Evolutionary conservation across 2,888 invertebrate species (phyloP).

Genomic region (Panzeria rudis): DNA sequence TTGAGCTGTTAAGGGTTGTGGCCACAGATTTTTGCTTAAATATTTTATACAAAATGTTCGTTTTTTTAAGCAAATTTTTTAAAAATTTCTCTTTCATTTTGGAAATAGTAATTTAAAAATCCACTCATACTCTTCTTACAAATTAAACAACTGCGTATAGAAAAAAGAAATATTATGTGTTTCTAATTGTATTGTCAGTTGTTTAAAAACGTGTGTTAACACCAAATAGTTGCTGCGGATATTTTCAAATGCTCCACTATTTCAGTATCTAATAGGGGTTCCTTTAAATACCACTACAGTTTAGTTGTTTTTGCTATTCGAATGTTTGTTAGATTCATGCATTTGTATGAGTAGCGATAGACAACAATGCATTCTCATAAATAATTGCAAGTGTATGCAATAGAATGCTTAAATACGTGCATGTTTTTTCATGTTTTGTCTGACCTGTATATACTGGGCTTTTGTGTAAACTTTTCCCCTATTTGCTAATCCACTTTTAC

Average conservation of each 20-base stretch:
- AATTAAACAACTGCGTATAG: background rate
- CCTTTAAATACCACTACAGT: conserved; percentile 15
- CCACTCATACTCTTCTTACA: background rate
- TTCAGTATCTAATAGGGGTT: conserved; percentile 4
- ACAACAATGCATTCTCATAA: conserved; percentile 16
- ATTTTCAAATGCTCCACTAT: conserved; percentile 4
- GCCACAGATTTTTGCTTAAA: too few relatives aligned
- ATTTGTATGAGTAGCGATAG: conserved; percentile 1
- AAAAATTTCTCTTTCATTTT: too few relatives aligned
- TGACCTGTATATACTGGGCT: background rate
- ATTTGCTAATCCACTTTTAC: conserved; percentile 9
- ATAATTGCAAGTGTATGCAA: conserved; percentile 20
- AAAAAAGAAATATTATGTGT: background rate
- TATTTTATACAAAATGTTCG: too few relatives aligned
- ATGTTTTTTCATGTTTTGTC: background rate
- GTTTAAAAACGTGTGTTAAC: conserved; percentile 37
- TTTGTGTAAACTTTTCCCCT: background rate
- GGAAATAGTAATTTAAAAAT: background rate
- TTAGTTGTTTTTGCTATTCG: background rate
- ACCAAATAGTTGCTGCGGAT: conserved; percentile 40
- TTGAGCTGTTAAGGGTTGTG: too few relatives aligned
- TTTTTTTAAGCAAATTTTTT: too few relatives aligned
- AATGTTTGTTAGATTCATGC: background rate
- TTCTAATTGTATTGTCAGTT: conserved; percentile 22
- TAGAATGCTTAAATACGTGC: background rate